Conservation (phyloP, 2,888 invertebrate species). For the Lordiphosa andalusiaca region DNA sequence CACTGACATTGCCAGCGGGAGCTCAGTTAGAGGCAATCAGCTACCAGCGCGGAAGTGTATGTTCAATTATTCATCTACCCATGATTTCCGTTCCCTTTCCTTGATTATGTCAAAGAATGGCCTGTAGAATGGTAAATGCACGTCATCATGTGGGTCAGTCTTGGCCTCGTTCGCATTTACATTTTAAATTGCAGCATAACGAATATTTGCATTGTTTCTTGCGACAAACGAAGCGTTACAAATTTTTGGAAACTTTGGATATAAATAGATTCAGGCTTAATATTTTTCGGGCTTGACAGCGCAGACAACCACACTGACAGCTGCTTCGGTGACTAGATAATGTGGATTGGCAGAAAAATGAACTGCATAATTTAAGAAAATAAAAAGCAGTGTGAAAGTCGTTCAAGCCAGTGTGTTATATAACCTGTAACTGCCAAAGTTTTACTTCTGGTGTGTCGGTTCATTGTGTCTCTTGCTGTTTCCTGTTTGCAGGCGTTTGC, state of each 20-base stretch:
- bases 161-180: constrained; percentile 65
- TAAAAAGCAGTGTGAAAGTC: no score
- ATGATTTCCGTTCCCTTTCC: constrained; percentile 17
- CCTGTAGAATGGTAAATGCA: constrained; percentile 12
- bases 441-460: no score
- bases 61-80: constrained; percentile 70
- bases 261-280: constrained; percentile 36
- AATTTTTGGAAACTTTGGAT: constrained; percentile 23
- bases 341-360: not conserved
- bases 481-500: no score
- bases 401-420: no score
- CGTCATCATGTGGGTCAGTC: constrained; percentile 41
- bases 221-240: constrained; percentile 50
- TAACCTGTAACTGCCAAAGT: no score
- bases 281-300: constrained; percentile 53
- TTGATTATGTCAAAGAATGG: constrained; percentile 43
- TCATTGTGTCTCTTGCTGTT: no score
- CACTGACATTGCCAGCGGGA: constrained; percentile 38
- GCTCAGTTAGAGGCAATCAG: constrained; percentile 52
- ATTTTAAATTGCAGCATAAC: constrained; percentile 72
- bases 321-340: constrained; percentile 18
- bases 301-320: constrained; percentile 31
- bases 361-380: constrained; percentile 30
- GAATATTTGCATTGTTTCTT: constrained; percentile 61
- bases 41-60: constrained; percentile 59